Percentiles rank a stretch among this genome's conserved stretches.
phyloP scores from a whole-genome alignment of 2,888 invertebrate species.

The Myopa testacea region DNA sequence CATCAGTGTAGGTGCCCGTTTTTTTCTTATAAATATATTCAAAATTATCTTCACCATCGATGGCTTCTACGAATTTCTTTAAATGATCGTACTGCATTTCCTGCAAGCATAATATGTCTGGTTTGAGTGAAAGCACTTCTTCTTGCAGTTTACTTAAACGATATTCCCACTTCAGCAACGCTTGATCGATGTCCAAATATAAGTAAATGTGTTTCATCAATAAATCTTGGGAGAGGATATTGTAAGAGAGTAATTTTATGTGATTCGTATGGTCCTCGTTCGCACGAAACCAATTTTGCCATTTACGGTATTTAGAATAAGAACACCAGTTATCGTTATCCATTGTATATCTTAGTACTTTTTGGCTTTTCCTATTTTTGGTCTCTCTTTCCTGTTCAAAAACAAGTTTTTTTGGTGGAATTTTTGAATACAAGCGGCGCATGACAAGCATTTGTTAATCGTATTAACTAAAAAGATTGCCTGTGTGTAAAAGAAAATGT shows the following conservation, averaged over 20 bases:
- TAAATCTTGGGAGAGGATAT: conserved; percentile 87
- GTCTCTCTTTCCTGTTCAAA: neutral
- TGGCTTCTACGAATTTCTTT: conserved; percentile 55
- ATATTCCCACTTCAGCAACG: conserved; percentile 76
- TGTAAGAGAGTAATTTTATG: conserved; percentile 85
- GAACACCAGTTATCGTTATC: conserved; percentile 14
- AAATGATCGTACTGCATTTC: conserved; percentile 89
- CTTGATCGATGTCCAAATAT: conserved; percentile 73
- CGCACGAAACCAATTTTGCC: neutral
- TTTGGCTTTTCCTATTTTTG: conserved; percentile 14
- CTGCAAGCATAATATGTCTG: conserved; percentile 76
- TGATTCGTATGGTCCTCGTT: neutral
- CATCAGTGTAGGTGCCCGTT: conserved; percentile 84
- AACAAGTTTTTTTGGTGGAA: conserved; percentile 12
- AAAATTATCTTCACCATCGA: conserved; percentile 72
- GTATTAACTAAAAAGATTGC: conserved; percentile 19
- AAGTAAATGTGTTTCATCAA: conserved; percentile 79
- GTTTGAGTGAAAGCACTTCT: conserved; percentile 69
- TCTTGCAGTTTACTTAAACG: conserved; percentile 71
- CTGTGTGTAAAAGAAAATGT: conserved; percentile 16
- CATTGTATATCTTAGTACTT: conserved; percentile 24
- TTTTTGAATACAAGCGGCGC: conserved; percentile 24
- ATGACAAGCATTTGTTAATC: conserved; percentile 31
- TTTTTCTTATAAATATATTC: conserved; percentile 84
- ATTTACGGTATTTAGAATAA: conserved; percentile 21